A percentile compares a stretch with the other conserved stretches of the same genome.
Evolutionary conservation across 2,797 vertebrate genomes (phyloP).

Genomic region (Heliangelus exortis): DNA sequence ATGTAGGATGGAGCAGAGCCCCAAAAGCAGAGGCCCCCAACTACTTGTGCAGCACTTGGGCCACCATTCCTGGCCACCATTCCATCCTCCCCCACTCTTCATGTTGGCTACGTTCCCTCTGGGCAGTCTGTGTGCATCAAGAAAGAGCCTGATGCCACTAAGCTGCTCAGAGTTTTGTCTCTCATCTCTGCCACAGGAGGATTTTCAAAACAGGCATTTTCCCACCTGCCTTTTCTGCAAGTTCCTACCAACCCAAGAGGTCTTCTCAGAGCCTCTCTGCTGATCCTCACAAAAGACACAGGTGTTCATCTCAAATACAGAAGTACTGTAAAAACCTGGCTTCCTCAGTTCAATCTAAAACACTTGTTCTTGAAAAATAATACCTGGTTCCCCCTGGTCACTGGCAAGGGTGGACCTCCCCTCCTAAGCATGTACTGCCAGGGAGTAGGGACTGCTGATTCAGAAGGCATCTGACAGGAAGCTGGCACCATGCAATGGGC

Average conservation of each 20-base stretch:
- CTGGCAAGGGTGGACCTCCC: not conserved
- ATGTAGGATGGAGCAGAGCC: not conserved
- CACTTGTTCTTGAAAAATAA: not conserved
- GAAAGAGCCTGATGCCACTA: not conserved
- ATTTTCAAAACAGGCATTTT: not conserved
- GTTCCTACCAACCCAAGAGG: not conserved
- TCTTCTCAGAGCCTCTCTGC: not conserved
- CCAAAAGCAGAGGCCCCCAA: not conserved
- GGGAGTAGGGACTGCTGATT: rapidly evolving
- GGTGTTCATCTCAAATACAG: not conserved
- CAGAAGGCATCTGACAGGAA: rapidly evolving
- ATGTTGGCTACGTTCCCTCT: rapidly evolving
- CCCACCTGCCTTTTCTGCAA: not conserved
- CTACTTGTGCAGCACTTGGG: rapidly evolving
- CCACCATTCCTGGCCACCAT: not conserved
- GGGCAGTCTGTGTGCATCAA: not conserved
- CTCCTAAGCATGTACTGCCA: not conserved
- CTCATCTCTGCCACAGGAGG: not conserved
- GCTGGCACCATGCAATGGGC: rapidly evolving
- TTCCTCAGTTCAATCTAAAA: not conserved
- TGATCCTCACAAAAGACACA: not conserved
- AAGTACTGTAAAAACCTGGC: not conserved
- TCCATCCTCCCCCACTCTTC: not conserved
- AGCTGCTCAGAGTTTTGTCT: not conserved
- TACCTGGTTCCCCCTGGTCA: rapidly evolving